Conservation (phyloP, 2,888 invertebrate genomes). For the Phaedon cochleariae region DNA sequence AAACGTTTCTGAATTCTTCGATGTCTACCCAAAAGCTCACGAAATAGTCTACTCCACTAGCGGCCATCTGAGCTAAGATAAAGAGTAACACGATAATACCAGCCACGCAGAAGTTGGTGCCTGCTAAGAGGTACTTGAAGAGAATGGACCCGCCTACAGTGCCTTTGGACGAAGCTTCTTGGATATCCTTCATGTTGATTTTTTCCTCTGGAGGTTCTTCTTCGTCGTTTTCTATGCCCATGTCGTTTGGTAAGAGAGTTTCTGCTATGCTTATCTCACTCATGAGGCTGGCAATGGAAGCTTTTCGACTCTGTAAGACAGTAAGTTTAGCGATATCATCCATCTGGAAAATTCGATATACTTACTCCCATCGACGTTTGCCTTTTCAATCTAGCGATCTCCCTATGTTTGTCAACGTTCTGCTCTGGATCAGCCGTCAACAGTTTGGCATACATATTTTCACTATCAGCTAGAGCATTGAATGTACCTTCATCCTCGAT, state of each 20-base stretch:
- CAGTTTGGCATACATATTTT: constrained; percentile 64
- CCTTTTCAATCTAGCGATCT: background rate
- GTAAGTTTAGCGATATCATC: background rate
- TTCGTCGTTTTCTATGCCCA: constrained; percentile 53
- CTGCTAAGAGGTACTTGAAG: constrained; percentile 64
- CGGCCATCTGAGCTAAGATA: constrained; percentile 68
- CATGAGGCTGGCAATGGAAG: constrained; percentile 51
- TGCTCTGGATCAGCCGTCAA: constrained; percentile 53
- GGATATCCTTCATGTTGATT: constrained; percentile 66
- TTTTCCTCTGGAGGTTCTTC: constrained; percentile 51
- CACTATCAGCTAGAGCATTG: constrained; percentile 59
- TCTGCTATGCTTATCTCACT: constrained; percentile 59
- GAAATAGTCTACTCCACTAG: constrained; percentile 77
- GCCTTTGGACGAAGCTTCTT: constrained; percentile 67
- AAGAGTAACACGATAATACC: constrained; percentile 64
- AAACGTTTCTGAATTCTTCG: constrained; percentile 45
- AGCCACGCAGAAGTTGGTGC: constrained; percentile 68
- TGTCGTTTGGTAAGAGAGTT: constrained; percentile 50
- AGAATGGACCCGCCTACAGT: constrained; percentile 70
- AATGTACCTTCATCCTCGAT: constrained; percentile 63
- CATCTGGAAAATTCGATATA: background rate
- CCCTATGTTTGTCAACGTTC: background rate
- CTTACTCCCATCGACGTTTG: constrained; percentile 15
- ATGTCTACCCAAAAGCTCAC: constrained; percentile 72
- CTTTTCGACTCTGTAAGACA: constrained; percentile 1